These are phyloP conservation scores for Furnarius figulus DNA, from an alignment of 2,113 vertebrate species.

Conservation along the genomic window DNA sequence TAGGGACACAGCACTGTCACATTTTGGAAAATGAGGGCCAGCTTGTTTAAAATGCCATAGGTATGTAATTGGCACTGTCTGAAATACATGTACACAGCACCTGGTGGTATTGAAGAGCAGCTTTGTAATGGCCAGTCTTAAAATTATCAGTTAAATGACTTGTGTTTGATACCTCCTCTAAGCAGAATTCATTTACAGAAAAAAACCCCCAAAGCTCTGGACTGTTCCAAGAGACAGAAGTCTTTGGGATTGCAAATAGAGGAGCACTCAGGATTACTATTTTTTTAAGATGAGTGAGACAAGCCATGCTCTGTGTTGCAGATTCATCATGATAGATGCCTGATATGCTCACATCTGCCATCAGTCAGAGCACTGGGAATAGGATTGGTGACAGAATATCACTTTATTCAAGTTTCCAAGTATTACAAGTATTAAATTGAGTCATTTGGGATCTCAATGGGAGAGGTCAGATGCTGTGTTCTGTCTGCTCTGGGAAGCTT, in stretches of 20 bases:
- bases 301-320: neutral
- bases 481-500: slow-evolving; percentile 11
- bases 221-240: neutral
- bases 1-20: slow-evolving; percentile 15
- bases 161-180: neutral
- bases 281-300: neutral
- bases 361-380: slow-evolving; percentile 14
- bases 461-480: slow-evolving; percentile 36
- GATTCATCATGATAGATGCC: slow-evolving; percentile 22
- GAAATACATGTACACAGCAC: neutral
- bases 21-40: neutral
- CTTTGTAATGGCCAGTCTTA: slow-evolving; percentile 24
- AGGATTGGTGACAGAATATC: slow-evolving; percentile 12
- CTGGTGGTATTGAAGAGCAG: slow-evolving; percentile 24
- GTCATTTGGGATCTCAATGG: slow-evolving; percentile 15
- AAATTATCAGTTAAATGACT: slow-evolving; percentile 29
- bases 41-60: neutral
- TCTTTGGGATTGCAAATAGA: neutral
- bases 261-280: neutral
- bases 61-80: neutral
- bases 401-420: slow-evolving; percentile 38
- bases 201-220: neutral
- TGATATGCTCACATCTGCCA: slow-evolving; percentile 17
- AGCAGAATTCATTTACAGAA: neutral
- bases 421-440: slow-evolving; percentile 28